Evolutionary conservation across 92 coral and sea anemone species (phyloP), one percentile per base, ranked within the genome.

Genomic region (Nematostella vectensis): DNA sequence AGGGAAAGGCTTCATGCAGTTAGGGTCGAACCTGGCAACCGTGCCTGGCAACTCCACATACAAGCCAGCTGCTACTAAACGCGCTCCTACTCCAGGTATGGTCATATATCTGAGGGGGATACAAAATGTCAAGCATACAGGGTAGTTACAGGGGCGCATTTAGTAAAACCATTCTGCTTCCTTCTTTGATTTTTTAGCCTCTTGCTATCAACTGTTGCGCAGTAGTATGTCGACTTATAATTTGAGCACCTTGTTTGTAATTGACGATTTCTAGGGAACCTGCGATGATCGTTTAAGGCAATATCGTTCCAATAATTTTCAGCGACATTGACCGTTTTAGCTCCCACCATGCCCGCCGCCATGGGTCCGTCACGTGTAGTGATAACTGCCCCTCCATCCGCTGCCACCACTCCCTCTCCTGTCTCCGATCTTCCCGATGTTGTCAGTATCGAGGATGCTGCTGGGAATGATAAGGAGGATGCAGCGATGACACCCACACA

Each of bases 1-100:
- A 33, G 72, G 72, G 3, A 65, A 66, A 55, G 72, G 72, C 18
- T 66, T 66, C 23, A 27, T 66, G 55, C 33, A 66, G 57, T 56
- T 66, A 23, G 72, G 72, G 8, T 28, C 20, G 25, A 45, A 66
- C 12, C 47, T 55, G 22, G 51, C 11, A 45, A 4, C 21, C 4
- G 18, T 4, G 4, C 51, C 51, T 4, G 51, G 21, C 4, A 45
- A 17, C 12, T 9, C 51, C 4, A 19, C 9, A 45, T 6, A 45
- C 9, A 22, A 4, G 51, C 42, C 42, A 15, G 51, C 18, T 11
- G 18, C 51, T 10, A 45, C 4, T 45, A 45, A 45, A 6, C 4
- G 18, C 9, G 18, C 51, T 8, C 23, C 23, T 17, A 45, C 9
- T 19, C 21, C 21, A 9, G 51, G 51, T 45, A 45, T 6, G 51